These are phyloP conservation scores for Ormyrus labotus DNA, from an alignment of 2,888 invertebrate genomes.

Conservation along the genomic window DNA sequence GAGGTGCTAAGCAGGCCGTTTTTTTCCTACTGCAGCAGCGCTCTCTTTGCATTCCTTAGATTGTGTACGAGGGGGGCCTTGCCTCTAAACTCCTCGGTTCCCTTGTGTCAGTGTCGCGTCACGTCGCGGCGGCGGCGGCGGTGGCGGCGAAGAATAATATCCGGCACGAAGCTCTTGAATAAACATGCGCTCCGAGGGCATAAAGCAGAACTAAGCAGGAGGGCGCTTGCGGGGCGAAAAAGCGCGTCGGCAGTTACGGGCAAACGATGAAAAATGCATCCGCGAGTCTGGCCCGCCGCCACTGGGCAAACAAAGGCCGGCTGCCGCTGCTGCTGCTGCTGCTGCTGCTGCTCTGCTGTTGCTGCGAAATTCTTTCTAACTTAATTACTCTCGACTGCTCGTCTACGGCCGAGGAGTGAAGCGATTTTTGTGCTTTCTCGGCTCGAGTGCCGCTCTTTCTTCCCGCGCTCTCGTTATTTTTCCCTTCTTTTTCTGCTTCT, in stretches of 20 bases:
- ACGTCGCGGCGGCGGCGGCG: no score
- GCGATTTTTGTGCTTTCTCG: slow-evolving; percentile 51
- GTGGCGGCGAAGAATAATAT: neutral
- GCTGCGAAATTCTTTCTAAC: slow-evolving; percentile 68
- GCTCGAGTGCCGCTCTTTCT: slow-evolving; percentile 27
- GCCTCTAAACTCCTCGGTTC: neutral
- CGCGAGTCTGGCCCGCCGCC: slow-evolving; percentile 36
- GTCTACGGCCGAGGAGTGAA: slow-evolving; percentile 2
- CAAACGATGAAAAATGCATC: slow-evolving; percentile 73
- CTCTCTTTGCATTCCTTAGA: neutral
- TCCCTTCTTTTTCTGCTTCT: neutral
- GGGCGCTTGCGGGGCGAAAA: slow-evolving; percentile 33
- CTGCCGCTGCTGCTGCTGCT: slow-evolving; percentile 28
- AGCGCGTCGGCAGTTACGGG: slow-evolving; percentile 62
- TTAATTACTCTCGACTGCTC: slow-evolving; percentile 65
- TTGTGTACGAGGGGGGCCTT: neutral
- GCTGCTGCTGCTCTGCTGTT: neutral
- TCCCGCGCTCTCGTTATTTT: slow-evolving; percentile 10
- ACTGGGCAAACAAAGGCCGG: slow-evolving; percentile 54
- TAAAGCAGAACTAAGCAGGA: slow-evolving; percentile 62
- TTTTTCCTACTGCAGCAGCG: neutral
- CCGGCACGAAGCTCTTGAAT: slow-evolving; percentile 71
- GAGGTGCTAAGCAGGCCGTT: no score
- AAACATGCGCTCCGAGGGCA: slow-evolving; percentile 70
- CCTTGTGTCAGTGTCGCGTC: slow-evolving; percentile 34